These are phyloP conservation scores for Ennomos erosarius DNA, from an alignment of 2,888 invertebrate species.

Conservation along the genomic window DNA sequence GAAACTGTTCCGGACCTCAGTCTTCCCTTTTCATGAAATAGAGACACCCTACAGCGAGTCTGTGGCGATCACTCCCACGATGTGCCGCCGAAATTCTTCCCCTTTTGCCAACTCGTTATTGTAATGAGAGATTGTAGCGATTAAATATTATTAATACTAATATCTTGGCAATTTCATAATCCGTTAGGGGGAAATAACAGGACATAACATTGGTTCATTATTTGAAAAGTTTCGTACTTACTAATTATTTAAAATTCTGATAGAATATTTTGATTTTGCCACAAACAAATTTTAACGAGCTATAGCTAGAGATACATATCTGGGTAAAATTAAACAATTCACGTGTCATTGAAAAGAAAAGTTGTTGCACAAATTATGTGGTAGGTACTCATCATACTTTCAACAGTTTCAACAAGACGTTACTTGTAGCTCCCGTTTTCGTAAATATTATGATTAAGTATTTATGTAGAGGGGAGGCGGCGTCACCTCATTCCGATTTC, in stretches of 20 bases:
- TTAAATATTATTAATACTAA: conserved; percentile 9
- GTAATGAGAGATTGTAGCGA: conserved; percentile 11
- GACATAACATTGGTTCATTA: background rate
- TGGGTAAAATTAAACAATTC: too few species aligned
- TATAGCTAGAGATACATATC: too few species aligned
- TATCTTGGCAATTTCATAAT: background rate
- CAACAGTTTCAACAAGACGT: conserved; percentile 1
- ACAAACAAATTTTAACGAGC: too few species aligned
- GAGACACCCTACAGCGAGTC: too few species aligned
- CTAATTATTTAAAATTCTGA: too few species aligned
- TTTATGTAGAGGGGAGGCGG: background rate
- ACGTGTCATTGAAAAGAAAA: too few species aligned
- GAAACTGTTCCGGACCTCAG: too few species aligned
- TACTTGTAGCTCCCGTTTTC: conserved; percentile 6
- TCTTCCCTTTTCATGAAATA: too few species aligned
- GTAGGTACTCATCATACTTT: too few species aligned
- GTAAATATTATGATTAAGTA: too few species aligned
- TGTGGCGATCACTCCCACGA: background rate
- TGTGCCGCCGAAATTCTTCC: background rate
- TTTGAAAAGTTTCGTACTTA: background rate
- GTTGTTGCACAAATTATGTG: background rate
- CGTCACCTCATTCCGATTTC: background rate
- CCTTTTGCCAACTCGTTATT: conserved; percentile 5
- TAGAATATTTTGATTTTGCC: too few species aligned
- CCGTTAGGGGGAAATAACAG: background rate